phyloP scores from a whole-genome alignment of 1,140 invertebrate genomes.

The Arion vulgaris region DNA sequence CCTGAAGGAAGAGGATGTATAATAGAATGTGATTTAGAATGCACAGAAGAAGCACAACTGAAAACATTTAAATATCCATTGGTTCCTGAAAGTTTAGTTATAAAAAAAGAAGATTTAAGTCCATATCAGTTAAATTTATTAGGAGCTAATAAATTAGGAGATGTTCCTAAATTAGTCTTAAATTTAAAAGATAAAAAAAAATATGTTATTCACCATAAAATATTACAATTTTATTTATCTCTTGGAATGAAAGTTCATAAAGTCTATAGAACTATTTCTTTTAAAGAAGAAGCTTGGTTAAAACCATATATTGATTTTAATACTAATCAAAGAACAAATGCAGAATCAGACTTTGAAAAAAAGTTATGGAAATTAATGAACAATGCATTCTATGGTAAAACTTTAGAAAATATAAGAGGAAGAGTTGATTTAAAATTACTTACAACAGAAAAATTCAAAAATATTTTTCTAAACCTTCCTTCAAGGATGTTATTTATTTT shows the following conservation, averaged over 20 bases:
- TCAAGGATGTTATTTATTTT: constrained; percentile 7
- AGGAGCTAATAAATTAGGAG: constrained; percentile 1
- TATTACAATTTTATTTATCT: too few relatives aligned
- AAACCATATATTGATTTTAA: constrained; percentile 46
- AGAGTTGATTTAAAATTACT: constrained; percentile 4
- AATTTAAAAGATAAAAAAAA: too few relatives aligned
- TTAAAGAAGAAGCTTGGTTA: too few relatives aligned
- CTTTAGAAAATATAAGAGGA: constrained; percentile 46
- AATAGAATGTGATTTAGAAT: constrained; percentile 56
- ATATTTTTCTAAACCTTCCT: constrained; percentile 2
- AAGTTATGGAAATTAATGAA: too few relatives aligned
- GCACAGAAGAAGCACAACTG: constrained; percentile 72
- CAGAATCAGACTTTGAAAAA: constrained; percentile 70
- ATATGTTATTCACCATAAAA: too few relatives aligned
- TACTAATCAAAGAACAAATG: constrained; percentile 61
- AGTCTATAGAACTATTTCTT: too few relatives aligned
- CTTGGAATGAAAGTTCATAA: too few relatives aligned
- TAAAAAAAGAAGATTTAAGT: constrained; percentile 28
- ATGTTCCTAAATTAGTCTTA: constrained; percentile 3
- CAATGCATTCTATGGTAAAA: constrained; percentile 68
- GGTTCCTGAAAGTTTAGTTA: constrained; percentile 64
- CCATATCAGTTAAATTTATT: constrained; percentile 19
- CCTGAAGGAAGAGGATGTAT: constrained; percentile 3
- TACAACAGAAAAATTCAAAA: background rate
- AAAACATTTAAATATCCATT: constrained; percentile 74